Evolutionary conservation across 2,113 vertebrate species (phyloP), one percentile per base, ranked within the genome.

Genomic region (Notarius lentiginosus): DNA sequence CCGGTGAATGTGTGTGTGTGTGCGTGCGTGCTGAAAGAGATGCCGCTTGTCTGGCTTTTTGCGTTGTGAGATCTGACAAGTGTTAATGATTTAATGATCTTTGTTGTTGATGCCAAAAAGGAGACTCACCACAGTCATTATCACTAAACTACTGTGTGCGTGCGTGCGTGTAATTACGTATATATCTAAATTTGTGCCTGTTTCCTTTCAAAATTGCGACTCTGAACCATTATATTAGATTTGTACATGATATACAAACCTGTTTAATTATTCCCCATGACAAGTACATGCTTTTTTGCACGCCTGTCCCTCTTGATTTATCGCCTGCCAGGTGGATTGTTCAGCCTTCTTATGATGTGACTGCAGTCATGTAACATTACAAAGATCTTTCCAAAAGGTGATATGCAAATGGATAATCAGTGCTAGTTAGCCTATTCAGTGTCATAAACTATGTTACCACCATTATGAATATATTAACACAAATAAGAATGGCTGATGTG

Each of bases 401-500:
- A 87, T 88, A 77, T 72, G 56, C 70, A 85, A 90, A 85, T 79
- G 41, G 60, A 0, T 65, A 51, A 56, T 79, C 65, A 79, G 83
- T 60, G 68, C 11, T 63, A 47, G 53, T 60, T 56, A 79, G n/a
- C 65, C 49, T 85, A 47, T 22, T 76, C 10, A 30, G 73, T 17
- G 20, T 58, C 51, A 80, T 79, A 34, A 85, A 53, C 60, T 47
- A 41, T 41, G 22, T 80, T 66, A 68, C 27, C 75, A 55, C 49
- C 15, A 66, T 87, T 63, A 89, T 86, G 88, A 83, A 85, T 90
- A 88, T 86, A 87, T 90, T 87, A 89, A 89, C 87, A 87, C 86
- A 86, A 73, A 89, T 89, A 85, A 70, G 51, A 56, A 51, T 27
- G 7, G 47, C 49, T 65, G 41, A 41, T 55, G 51, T 68, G 75